Evolutionary conservation across 2,888 invertebrate genomes (phyloP).

Genomic region (Eupithecia inturbata): DNA sequence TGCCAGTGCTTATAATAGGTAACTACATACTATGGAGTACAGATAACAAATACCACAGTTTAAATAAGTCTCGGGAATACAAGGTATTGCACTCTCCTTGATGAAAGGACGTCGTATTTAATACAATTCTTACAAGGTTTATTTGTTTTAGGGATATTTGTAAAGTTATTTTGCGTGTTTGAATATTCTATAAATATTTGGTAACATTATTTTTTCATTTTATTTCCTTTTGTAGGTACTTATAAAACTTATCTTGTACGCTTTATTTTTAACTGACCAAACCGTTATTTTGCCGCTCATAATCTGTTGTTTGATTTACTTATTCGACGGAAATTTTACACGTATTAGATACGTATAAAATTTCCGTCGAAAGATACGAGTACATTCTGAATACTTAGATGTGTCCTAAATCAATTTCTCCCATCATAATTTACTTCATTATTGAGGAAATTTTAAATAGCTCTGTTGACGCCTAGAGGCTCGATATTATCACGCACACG

Average conservation of each 20-base stretch:
- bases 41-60: slow-evolving; percentile 31
- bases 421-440: slow-evolving; percentile 41
- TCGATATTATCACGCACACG: slow-evolving; percentile 74
- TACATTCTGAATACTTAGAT: slow-evolving; percentile 9
- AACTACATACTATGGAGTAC: slow-evolving; percentile 7
- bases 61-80: slow-evolving; percentile 48
- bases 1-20: background rate
- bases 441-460: slow-evolving; percentile 63
- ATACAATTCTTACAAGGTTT: slow-evolving; percentile 23
- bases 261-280: background rate
- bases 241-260: background rate
- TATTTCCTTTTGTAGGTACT: background rate
- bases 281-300: background rate
- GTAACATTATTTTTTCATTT: background rate
- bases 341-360: background rate
- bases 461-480: slow-evolving; percentile 65
- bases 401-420: slow-evolving; percentile 31
- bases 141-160: slow-evolving; percentile 26
- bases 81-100: slow-evolving; percentile 68
- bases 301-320: background rate
- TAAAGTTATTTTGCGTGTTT: slow-evolving; percentile 21
- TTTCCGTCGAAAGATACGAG: background rate
- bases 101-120: slow-evolving; percentile 26
- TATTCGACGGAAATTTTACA: background rate
- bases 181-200: slow-evolving; percentile 17